Evolutionary conservation across 2,113 vertebrate species (phyloP).

Genomic region (Microtus ochrogaster): DNA sequence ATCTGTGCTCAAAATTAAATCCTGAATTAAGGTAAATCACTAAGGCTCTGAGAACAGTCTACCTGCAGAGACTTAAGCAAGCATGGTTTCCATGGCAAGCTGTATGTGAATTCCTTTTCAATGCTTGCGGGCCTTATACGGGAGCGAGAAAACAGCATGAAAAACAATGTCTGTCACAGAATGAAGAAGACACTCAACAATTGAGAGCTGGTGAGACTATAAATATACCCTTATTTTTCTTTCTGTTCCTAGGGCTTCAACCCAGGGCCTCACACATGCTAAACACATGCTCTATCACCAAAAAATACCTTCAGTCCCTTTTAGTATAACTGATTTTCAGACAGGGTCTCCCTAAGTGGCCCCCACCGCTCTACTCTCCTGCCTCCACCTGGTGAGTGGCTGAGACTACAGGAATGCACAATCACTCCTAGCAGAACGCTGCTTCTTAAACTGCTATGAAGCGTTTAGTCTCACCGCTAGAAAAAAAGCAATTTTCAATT

Average conservation of each 20-base stretch:
- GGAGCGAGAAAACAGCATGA: neutral
- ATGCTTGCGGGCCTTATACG: neutral
- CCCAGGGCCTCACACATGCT: neutral
- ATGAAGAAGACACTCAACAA: slow-evolving; percentile 19
- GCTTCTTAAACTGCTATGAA: neutral
- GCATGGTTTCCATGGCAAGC: neutral
- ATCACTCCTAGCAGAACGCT: neutral
- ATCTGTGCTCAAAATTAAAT: neutral
- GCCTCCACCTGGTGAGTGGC: neutral
- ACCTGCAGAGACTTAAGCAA: neutral
- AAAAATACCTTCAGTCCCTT: neutral
- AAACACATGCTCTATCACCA: neutral
- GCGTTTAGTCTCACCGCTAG: neutral
- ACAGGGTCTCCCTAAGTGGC: neutral
- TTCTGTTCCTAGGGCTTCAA: neutral
- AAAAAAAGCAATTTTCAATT: slow-evolving; percentile 62
- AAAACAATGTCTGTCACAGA: neutral
- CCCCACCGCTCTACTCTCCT: neutral
- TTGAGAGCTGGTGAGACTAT: slow-evolving; percentile 4
- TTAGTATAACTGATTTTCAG: neutral
- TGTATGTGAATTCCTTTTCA: slow-evolving; percentile 19
- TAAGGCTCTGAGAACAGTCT: slow-evolving; percentile 4
- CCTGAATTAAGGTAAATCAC: neutral
- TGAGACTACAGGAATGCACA: neutral
- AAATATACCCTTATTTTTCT: neutral